Evolutionary conservation across 2,888 invertebrate species (phyloP), one percentile per base, ranked within the genome.

Genomic region (Microchrysa polita): DNA sequence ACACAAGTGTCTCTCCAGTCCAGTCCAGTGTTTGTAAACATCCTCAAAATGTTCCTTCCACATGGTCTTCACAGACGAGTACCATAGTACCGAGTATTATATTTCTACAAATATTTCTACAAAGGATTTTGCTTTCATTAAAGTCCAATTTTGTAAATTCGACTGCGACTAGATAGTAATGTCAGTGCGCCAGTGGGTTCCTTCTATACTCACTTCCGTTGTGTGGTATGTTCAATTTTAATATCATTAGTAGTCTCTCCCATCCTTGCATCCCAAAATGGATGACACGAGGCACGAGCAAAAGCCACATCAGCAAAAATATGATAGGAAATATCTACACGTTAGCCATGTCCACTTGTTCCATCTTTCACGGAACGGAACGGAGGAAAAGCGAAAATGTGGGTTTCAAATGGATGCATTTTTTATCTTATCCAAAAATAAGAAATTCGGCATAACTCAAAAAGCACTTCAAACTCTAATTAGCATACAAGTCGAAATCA

Each of bases 81-180:
- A 5, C 27, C 7, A 2, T 7, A 34, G 27, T 34, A 7, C 27
- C n/a, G n/a, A n/a, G n/a, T n/a, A n/a, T n/a, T n/a, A n/a, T n/a
- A n/a, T n/a, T n/a, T n/a, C n/a, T n/a, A 14, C 20, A n/a, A 27
- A 20, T 34, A 74, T 65, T 72, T 73, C 16, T 73, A 55, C 48
- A 67, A 75, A 69, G 63, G 42, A 69, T 73, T 75, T 75, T 53
- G 69, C 73, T 75, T 67, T 75, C 73, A 75, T 75, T 75, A 75
- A 63, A 75, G 69, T 73, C 75, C 73, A 75, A 73, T 73, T 72
- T n/a, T 5, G 40, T 65, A n/a, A n/a, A 74, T 72, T 74, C 27
- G 67, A 74, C 40, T 57, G 74, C 67, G 40, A 67, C 52, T 72
- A 52, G 72, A 63, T 18, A 60, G 52, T 60, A 52, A 74, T 72